These are phyloP conservation scores for Leucoraja erinaceus DNA, from an alignment of 2,113 vertebrate species.

Conservation along the genomic window DNA sequence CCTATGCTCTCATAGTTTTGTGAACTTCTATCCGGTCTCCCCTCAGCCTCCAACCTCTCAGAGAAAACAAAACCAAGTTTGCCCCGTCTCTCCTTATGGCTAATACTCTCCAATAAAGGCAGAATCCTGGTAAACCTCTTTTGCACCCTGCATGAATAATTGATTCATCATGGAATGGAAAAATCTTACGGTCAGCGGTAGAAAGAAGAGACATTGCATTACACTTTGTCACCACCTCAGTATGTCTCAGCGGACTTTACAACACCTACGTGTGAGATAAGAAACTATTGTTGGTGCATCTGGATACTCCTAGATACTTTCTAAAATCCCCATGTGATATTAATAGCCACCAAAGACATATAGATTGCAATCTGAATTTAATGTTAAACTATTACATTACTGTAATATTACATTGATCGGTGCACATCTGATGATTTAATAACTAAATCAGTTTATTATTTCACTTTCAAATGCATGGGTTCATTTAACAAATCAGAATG, in stretches of 20 bases:
- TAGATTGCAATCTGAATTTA: neutral
- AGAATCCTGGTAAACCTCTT: no score
- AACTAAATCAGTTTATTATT: neutral
- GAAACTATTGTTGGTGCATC: neutral
- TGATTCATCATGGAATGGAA: no score
- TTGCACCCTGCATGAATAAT: neutral
- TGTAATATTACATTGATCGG: neutral
- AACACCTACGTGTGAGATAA: neutral
- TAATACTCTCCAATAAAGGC: no score
- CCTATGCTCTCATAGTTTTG: no score
- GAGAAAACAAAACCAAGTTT: no score
- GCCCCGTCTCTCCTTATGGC: no score
- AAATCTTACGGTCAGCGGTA: neutral
- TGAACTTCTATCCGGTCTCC: no score
- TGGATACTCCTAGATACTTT: neutral
- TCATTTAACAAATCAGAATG: neutral
- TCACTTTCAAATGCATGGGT: neutral
- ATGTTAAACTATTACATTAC: neutral
- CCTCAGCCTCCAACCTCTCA: no score
- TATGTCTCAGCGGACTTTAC: neutral
- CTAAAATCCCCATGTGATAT: neutral
- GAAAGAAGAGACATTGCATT: neutral
- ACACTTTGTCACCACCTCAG: neutral
- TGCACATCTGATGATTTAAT: neutral
- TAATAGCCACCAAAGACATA: neutral